These are phyloP conservation scores for Cyclopterus lumpus DNA, from an alignment of 2,797 vertebrate genomes.

Conservation along the genomic window DNA sequence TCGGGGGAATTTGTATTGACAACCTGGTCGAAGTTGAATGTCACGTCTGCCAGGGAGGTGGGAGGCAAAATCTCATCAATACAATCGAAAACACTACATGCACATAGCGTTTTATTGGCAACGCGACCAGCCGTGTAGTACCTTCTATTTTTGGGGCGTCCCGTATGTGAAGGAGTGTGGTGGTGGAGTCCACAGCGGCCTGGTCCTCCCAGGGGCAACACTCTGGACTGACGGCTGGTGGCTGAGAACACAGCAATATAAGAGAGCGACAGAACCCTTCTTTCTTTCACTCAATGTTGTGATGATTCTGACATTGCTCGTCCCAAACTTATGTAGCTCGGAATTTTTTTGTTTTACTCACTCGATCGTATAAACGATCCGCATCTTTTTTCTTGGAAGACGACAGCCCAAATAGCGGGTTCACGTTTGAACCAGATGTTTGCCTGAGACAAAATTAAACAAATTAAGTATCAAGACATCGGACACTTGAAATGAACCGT, in stretches of 20 bases:
- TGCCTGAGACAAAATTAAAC: constrained; percentile 71
- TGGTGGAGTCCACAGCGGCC: constrained; percentile 80
- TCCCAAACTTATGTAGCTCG: not conserved
- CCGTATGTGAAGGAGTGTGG: constrained; percentile 83
- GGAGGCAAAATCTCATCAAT: not conserved
- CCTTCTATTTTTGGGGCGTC: constrained; percentile 73
- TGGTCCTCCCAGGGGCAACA: constrained; percentile 76
- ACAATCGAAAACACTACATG: not conserved
- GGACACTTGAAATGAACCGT: not conserved
- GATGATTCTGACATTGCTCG: not conserved
- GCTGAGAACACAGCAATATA: constrained; percentile 62
- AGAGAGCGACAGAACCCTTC: not conserved
- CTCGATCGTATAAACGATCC: constrained; percentile 60
- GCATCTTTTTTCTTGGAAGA: constrained; percentile 67
- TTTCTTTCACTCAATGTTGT: not conserved
- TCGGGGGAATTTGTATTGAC: constrained; percentile 89
- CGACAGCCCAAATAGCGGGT: constrained; percentile 45
- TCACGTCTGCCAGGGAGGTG: constrained; percentile 84
- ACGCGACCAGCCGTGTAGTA: constrained; percentile 21
- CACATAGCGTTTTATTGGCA: not conserved
- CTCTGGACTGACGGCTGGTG: constrained; percentile 71
- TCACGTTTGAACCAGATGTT: constrained; percentile 69
- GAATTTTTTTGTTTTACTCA: constrained; percentile 50
- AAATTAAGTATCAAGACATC: not conserved
- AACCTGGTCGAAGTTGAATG: constrained; percentile 88